Percentiles rank a stretch among this genome's conserved stretches.
Conservation (phyloP, 2,888 invertebrate species). For the Tetragonisca angustula region DNA sequence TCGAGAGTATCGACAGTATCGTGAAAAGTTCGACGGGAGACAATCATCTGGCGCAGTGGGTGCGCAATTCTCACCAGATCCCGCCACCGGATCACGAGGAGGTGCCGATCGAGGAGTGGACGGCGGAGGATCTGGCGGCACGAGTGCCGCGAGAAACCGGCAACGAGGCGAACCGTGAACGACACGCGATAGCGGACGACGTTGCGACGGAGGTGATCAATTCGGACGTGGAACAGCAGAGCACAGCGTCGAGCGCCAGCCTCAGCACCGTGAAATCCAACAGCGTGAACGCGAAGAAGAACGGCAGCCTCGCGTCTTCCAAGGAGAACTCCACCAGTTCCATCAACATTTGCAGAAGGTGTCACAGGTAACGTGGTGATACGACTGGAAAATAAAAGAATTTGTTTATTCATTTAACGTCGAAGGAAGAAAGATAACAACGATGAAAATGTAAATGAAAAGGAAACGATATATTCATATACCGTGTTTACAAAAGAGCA, state of each 20-base stretch:
- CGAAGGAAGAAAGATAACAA: too few species aligned
- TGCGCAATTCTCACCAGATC: conserved; percentile 81
- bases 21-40: conserved; percentile 68
- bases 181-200: conserved; percentile 74
- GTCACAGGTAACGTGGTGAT: conserved; percentile 78
- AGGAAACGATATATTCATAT: too few species aligned
- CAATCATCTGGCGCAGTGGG: conserved; percentile 81
- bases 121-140: conserved; percentile 80
- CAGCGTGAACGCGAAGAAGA: conserved; percentile 75
- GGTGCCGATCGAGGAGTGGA: conserved; percentile 81
- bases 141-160: conserved; percentile 76
- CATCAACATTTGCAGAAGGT: conserved; percentile 81
- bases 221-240: conserved; percentile 81
- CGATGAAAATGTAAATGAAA: too few species aligned
- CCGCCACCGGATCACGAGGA: conserved; percentile 81
- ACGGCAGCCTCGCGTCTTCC: conserved; percentile 73
- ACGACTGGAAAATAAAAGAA: background rate
- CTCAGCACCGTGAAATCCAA: conserved; percentile 82
- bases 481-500: too few species aligned
- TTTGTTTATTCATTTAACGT: too few species aligned
- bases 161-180: conserved; percentile 32
- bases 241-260: conserved; percentile 81
- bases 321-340: conserved; percentile 77
- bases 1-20: conserved; percentile 73
- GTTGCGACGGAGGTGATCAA: conserved; percentile 68